Percentiles rank a stretch among this genome's conserved stretches.
Evolutionary conservation across 2,113 vertebrate species (phyloP).

Genomic region (Gnathonemus longibarbis): DNA sequence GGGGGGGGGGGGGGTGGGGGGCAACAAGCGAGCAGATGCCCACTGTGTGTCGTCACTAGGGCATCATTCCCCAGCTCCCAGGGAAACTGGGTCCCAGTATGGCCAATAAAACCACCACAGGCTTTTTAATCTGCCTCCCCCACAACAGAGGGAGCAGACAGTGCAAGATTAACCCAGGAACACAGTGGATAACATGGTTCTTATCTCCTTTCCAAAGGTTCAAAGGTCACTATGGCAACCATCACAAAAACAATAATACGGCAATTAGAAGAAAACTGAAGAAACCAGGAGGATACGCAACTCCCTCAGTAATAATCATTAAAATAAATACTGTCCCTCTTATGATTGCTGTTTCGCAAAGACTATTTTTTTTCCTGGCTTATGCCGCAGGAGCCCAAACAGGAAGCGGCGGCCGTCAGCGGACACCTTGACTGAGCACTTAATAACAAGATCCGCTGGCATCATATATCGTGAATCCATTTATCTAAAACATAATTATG

Average conservation of each 20-base stretch:
- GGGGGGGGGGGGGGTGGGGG: not conserved
- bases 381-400: not conserved
- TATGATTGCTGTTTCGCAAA: not conserved
- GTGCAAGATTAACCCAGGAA: not conserved
- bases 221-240: not conserved
- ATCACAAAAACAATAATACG: not conserved
- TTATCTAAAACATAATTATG: constrained; percentile 64
- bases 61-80: not conserved
- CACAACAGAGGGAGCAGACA: not conserved
- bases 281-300: not conserved
- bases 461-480: constrained; percentile 64
- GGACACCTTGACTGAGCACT: constrained; percentile 21
- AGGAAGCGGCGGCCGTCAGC: not conserved
- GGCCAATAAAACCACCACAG: not conserved
- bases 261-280: not conserved
- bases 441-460: constrained; percentile 27
- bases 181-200: not conserved
- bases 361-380: not conserved
- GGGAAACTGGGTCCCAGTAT: not conserved
- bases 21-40: not conserved
- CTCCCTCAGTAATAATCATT: not conserved
- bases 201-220: not conserved
- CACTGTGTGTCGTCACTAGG: not conserved
- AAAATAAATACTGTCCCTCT: not conserved
- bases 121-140: not conserved